Conservation (phyloP, 30 jellyfish, hydroid and myxozoan species). For the Phacellophora camtschatica region DNA sequence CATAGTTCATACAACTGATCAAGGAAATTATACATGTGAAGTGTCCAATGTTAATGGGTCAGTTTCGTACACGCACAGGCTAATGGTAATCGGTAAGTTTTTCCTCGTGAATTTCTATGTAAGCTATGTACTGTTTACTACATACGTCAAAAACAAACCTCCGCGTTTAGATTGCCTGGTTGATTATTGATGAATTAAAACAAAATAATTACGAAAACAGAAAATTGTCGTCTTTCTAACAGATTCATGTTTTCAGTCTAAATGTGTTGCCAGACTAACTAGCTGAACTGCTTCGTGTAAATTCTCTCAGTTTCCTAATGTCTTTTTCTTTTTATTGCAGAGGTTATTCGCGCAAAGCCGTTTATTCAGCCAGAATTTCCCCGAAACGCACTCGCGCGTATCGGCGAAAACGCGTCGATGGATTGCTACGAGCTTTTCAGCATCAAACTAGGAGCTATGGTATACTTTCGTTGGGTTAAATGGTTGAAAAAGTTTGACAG, state of each 20-base stretch:
- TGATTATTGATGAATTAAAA: too few species aligned
- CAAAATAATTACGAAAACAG: too few species aligned
- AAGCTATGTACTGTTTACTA: too few species aligned
- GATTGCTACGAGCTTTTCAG: constrained; percentile 83
- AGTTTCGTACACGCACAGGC: constrained; percentile 25
- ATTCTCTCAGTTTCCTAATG: not conserved
- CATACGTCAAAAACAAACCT: too few species aligned
- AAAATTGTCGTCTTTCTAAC: too few species aligned
- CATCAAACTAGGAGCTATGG: constrained; percentile 68
- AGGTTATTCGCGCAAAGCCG: constrained; percentile 77
- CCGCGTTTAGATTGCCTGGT: too few species aligned
- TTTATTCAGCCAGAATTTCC: constrained; percentile 66
- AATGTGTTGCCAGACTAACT: too few species aligned
- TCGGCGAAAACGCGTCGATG: constrained; percentile 83
- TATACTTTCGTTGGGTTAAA: constrained; percentile 88
- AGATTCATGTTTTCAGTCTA: too few species aligned
- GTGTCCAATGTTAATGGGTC: constrained; percentile 63
- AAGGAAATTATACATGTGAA: constrained; percentile 77
- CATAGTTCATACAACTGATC: constrained; percentile 36
- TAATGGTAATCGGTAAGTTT: constrained; percentile 65
- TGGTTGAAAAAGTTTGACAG: constrained; percentile 48
- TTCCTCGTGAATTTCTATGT: too few species aligned
- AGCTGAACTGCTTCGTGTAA: too few species aligned
- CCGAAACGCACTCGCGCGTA: constrained; percentile 49
- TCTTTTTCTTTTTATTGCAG: constrained; percentile 7